A percentile compares a stretch with the other conserved stretches of the same genome.
Conservation (phyloP, 2,797 vertebrate genomes). For the Rhinogobio ventralis region DNA sequence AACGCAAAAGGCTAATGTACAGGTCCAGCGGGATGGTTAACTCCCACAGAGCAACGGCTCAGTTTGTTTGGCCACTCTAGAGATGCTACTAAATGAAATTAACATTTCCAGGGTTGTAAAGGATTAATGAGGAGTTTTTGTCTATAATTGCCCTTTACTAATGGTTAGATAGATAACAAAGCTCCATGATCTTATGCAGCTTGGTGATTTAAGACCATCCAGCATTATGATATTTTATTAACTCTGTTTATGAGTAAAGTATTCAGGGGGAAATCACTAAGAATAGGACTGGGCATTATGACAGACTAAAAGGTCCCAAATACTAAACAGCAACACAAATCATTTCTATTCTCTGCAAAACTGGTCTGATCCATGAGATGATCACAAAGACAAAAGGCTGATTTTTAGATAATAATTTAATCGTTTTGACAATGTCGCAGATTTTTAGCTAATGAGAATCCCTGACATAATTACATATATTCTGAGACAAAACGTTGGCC, state of each 20-base stretch:
- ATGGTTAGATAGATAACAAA: conserved; percentile 67
- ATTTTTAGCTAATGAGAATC: conserved; percentile 20
- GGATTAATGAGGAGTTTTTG: conserved; percentile 63
- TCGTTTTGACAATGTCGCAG: background rate
- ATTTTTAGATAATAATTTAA: background rate
- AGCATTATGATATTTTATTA: conserved; percentile 10
- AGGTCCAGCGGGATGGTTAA: conserved; percentile 51
- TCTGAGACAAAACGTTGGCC: background rate
- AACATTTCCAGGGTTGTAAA: conserved; percentile 57
- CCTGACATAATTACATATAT: background rate
- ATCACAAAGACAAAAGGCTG: background rate
- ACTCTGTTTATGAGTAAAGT: background rate
- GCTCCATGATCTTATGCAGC: conserved; percentile 27
- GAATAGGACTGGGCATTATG: background rate
- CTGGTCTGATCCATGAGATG: background rate
- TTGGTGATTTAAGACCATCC: conserved; percentile 5
- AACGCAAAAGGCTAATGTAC: conserved; percentile 62
- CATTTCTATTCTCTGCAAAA: background rate
- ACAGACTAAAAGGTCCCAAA: background rate
- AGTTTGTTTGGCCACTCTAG: conserved; percentile 53
- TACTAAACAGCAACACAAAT: background rate
- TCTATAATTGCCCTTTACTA: conserved; percentile 61
- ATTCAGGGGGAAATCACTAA: background rate
- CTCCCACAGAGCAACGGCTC: conserved; percentile 51
- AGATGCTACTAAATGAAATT: conserved; percentile 30